These are phyloP conservation scores for Meles meles DNA, from an alignment of 2,113 vertebrate genomes.

Conservation along the genomic window DNA sequence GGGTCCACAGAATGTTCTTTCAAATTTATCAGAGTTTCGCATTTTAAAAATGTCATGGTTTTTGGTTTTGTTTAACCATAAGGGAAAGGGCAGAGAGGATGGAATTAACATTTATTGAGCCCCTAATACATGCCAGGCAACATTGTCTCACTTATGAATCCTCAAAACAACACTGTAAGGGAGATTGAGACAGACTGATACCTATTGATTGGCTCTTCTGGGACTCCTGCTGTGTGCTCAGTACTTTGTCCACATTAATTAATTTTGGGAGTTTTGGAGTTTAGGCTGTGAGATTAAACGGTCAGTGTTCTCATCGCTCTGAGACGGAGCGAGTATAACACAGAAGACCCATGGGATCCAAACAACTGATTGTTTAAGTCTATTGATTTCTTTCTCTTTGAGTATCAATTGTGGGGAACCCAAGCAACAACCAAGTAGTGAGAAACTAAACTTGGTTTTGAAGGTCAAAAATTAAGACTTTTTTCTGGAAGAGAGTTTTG, in stretches of 20 bases:
- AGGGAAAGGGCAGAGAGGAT: slow-evolving; percentile 48
- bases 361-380: background rate
- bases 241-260: background rate
- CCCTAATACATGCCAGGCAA: background rate
- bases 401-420: background rate
- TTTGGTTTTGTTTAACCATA: slow-evolving; percentile 66
- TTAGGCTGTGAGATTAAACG: background rate
- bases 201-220: background rate
- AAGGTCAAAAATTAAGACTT: background rate
- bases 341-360: background rate
- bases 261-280: background rate
- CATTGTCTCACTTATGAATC: background rate
- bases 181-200: background rate
- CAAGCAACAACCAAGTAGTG: background rate
- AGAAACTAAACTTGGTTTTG: background rate
- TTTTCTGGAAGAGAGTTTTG: background rate
- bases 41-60: slow-evolving; percentile 69
- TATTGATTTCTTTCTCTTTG: background rate
- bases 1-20: slow-evolving; percentile 75
- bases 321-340: background rate
- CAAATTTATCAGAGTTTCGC: slow-evolving; percentile 70
- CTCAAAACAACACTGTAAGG: background rate
- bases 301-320: background rate
- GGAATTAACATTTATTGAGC: slow-evolving; percentile 50
- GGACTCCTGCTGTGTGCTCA: background rate